Evolutionary conservation across 2,888 invertebrate genomes (phyloP).

Genomic region (Hoplodrina ambigua): DNA sequence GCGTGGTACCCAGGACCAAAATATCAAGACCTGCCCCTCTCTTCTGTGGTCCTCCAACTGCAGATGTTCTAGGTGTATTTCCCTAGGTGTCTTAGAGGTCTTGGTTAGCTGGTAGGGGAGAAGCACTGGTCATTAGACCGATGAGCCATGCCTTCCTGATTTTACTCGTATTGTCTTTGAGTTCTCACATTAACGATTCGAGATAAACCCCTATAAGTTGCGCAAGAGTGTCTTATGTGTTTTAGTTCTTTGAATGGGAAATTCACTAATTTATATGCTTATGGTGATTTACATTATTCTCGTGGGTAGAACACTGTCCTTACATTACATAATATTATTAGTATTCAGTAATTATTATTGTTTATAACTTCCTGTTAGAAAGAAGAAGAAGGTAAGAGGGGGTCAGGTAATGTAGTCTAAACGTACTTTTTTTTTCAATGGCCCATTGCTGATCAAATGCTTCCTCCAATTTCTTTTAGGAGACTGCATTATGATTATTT

Average conservation of each 20-base stretch:
- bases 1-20: constrained; percentile 71
- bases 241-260: constrained; percentile 28
- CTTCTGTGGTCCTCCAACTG: constrained; percentile 24
- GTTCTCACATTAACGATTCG: constrained; percentile 81
- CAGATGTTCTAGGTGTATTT: neutral
- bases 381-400: no score
- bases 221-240: constrained; percentile 24
- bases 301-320: neutral
- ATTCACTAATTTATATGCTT: constrained; percentile 4
- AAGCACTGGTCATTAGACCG: constrained; percentile 80
- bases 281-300: neutral
- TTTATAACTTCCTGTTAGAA: no score
- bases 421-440: no score
- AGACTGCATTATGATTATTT: no score
- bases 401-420: no score
- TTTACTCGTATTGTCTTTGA: constrained; percentile 78
- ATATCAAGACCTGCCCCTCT: constrained; percentile 58
- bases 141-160: constrained; percentile 85
- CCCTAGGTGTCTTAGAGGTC: constrained; percentile 50
- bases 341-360: no score
- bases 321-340: no score
- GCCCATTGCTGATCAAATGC: no score
- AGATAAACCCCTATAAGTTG: constrained; percentile 67
- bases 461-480: no score
- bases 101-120: constrained; percentile 62